Conservation (phyloP, 2,113 vertebrate genomes). For the Axis porcinus region DNA sequence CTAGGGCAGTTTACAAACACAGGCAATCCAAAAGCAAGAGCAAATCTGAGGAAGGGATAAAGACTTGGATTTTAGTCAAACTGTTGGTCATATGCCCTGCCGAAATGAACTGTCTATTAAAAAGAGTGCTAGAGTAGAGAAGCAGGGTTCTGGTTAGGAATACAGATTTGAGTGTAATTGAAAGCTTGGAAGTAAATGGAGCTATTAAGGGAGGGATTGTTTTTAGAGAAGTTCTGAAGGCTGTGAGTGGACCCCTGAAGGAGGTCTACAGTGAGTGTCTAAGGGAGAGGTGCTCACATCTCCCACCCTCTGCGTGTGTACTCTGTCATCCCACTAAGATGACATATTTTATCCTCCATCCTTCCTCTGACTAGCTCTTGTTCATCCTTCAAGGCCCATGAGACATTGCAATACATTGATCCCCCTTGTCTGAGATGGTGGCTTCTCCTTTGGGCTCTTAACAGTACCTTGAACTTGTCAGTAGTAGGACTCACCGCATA, state of each 20-base stretch:
- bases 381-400: not conserved
- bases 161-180: not conserved
- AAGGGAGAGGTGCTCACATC: not conserved
- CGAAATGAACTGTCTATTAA: not conserved
- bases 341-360: accelerated
- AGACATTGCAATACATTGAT: not conserved
- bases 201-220: not conserved
- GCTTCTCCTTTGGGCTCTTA: not conserved
- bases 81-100: not conserved
- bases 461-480: not conserved
- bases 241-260: not conserved
- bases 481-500: not conserved
- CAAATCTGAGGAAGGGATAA: not conserved
- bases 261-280: not conserved
- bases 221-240: not conserved
- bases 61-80: not conserved
- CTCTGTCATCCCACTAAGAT: too few relatives aligned
- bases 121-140: not conserved
- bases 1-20: not conserved
- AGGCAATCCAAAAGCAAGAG: not conserved
- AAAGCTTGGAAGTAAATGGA: not conserved
- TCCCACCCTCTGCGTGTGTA: not conserved
- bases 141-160: not conserved
- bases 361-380: not conserved
- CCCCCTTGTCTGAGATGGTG: not conserved